Conservation (phyloP, 2,113 vertebrate genomes). For the Perca flavescens region DNA sequence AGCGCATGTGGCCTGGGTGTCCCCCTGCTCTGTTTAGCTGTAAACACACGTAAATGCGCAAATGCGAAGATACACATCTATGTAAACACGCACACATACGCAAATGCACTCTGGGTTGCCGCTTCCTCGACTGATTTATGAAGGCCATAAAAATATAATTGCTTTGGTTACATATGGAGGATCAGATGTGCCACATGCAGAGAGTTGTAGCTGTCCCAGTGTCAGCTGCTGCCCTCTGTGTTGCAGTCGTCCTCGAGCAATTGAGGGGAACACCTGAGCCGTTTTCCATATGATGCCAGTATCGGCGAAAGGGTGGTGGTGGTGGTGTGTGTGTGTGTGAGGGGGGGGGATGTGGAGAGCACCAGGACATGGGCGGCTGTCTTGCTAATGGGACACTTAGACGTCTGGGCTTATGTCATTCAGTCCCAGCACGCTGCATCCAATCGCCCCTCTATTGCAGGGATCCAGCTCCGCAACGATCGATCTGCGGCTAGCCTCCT, state of each 20-base stretch:
- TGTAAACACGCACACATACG: constrained; percentile 48
- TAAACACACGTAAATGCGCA: constrained; percentile 59
- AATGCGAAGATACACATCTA: constrained; percentile 42
- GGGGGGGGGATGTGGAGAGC: constrained; percentile 14
- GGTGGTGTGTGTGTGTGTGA: not conserved
- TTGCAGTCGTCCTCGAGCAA: constrained; percentile 53
- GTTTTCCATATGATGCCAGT: constrained; percentile 71
- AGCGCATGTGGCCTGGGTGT: constrained; percentile 55
- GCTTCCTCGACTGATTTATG: constrained; percentile 53
- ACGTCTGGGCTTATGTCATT: constrained; percentile 84
- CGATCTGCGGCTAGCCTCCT: constrained; percentile 87
- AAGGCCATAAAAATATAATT: constrained; percentile 62
- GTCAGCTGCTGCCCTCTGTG: constrained; percentile 56
- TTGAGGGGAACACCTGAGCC: constrained; percentile 77
- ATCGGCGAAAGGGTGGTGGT: constrained; percentile 9
- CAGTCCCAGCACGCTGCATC: constrained; percentile 82
- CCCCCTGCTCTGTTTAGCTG: constrained; percentile 40
- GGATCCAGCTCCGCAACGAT: constrained; percentile 80
- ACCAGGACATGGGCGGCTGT: constrained; percentile 75
- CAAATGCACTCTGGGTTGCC: constrained; percentile 22
- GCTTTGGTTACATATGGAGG: constrained; percentile 59
- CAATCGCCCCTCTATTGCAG: constrained; percentile 79
- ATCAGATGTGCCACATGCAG: constrained; percentile 57
- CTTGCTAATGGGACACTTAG: constrained; percentile 88
- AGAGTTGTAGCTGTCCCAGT: constrained; percentile 22